These are phyloP conservation scores for Aplysia californica DNA, from an alignment of 1,140 invertebrate species.

Conservation along the genomic window DNA sequence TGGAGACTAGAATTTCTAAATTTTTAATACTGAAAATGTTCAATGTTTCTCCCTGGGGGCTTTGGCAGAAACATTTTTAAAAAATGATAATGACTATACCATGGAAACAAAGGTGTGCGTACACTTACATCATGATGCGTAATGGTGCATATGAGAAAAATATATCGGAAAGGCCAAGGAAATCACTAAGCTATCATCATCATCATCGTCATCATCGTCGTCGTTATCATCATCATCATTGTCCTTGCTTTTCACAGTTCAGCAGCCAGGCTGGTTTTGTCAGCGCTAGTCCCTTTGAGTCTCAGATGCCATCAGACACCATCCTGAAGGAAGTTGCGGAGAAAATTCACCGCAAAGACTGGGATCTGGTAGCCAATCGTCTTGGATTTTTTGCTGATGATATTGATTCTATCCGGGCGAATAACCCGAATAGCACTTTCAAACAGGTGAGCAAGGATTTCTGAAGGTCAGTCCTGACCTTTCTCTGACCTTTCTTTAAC, in stretches of 20 bases:
- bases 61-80: no score
- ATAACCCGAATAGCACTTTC: constrained; percentile 38
- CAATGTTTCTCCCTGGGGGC: no score
- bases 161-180: no score
- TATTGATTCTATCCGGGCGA: constrained; percentile 48
- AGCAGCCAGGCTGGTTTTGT: constrained; percentile 24
- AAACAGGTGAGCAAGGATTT: constrained; percentile 49
- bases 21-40: no score
- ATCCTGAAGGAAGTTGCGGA: constrained; percentile 51
- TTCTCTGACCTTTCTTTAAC: no score
- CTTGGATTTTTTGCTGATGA: constrained; percentile 56
- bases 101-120: no score
- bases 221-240: background rate
- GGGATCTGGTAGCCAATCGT: constrained; percentile 58
- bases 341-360: constrained; percentile 55
- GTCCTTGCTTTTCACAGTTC: constrained; percentile 22
- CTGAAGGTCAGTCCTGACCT: no score
- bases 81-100: no score
- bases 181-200: no score
- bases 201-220: background rate
- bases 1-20: background rate
- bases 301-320: constrained; percentile 49
- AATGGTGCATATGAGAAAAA: no score
- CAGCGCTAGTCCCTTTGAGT: background rate
- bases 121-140: no score